Percentiles rank a stretch among this genome's conserved stretches.
Evolutionary conservation across 1,140 invertebrate genomes (phyloP).

Genomic region (Cecropterus lyciades): DNA sequence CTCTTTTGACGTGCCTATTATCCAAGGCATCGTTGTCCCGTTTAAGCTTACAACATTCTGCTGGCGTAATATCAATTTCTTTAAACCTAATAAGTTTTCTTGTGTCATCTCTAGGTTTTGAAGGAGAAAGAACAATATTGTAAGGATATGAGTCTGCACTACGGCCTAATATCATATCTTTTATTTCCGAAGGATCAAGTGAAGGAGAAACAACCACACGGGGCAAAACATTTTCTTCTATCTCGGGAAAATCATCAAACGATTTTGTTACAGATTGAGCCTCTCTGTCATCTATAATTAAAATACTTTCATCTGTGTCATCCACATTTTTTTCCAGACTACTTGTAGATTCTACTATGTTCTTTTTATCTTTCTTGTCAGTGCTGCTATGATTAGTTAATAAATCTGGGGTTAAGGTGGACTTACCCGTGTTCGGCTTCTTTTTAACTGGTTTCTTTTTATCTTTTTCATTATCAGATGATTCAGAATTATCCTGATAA

Average conservation of each 20-base stretch:
- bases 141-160: constrained; percentile 68
- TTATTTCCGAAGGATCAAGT: constrained; percentile 53
- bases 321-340: constrained; percentile 13
- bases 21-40: constrained; percentile 25
- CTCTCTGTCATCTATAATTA: constrained; percentile 15
- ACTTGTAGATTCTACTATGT: neutral
- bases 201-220: constrained; percentile 49
- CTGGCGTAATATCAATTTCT: constrained; percentile 43
- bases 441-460: constrained; percentile 47
- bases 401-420: constrained; percentile 56
- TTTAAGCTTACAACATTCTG: constrained; percentile 36
- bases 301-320: constrained; percentile 30
- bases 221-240: constrained; percentile 56
- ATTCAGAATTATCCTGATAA: constrained; percentile 68
- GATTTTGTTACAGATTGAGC: constrained; percentile 14
- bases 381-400: constrained; percentile 57
- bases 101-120: constrained; percentile 49
- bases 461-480: constrained; percentile 75
- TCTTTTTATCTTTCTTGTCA: constrained; percentile 28
- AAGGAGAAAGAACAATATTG: constrained; percentile 68
- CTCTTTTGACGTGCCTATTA: constrained; percentile 17
- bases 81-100: constrained; percentile 64
- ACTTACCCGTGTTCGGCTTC: constrained; percentile 47
- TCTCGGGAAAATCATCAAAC: constrained; percentile 62
- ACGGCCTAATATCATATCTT: constrained; percentile 68